Evolutionary conservation across 2,888 invertebrate species (phyloP).

Genomic region (Eulithis prunata): DNA sequence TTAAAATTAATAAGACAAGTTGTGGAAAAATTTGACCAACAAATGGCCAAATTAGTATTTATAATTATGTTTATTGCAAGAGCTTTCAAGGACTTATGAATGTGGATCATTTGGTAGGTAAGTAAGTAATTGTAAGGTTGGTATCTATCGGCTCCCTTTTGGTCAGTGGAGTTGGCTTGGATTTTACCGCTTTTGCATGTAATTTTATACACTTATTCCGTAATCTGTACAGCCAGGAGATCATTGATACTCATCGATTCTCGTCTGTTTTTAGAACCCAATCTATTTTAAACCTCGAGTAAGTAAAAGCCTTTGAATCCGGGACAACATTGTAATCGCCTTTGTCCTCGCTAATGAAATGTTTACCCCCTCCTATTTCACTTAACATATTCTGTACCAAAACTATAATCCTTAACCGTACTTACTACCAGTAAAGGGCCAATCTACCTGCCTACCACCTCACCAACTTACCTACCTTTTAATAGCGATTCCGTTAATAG

Average conservation of each 20-base stretch:
- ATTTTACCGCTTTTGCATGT: not conserved
- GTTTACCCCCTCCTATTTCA: conserved; percentile 26
- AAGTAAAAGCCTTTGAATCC: conserved; percentile 17
- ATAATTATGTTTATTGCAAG: not conserved
- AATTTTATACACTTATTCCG: too few species aligned
- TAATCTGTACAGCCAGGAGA: not conserved
- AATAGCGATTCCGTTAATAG: conserved; percentile 60
- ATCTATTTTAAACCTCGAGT: conserved; percentile 13
- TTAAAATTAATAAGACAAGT: conserved; percentile 61
- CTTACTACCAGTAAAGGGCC: conserved; percentile 41
- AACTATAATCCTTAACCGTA: conserved; percentile 45
- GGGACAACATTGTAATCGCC: conserved; percentile 30
- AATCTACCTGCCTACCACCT: conserved; percentile 17
- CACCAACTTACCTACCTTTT: conserved; percentile 39
- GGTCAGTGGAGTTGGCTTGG: too few species aligned
- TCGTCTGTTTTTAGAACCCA: conserved; percentile 3
- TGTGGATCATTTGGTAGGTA: not conserved
- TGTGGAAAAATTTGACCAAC: conserved; percentile 44
- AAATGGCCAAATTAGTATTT: conserved; percentile 38
- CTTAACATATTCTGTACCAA: conserved; percentile 28
- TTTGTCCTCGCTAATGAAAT: conserved; percentile 39
- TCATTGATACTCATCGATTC: not conserved
- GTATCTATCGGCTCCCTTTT: not conserved
- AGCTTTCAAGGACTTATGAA: not conserved
- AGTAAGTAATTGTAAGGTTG: not conserved